Conservation (phyloP, 2,888 invertebrate species). For the Idaea dimidiata region DNA sequence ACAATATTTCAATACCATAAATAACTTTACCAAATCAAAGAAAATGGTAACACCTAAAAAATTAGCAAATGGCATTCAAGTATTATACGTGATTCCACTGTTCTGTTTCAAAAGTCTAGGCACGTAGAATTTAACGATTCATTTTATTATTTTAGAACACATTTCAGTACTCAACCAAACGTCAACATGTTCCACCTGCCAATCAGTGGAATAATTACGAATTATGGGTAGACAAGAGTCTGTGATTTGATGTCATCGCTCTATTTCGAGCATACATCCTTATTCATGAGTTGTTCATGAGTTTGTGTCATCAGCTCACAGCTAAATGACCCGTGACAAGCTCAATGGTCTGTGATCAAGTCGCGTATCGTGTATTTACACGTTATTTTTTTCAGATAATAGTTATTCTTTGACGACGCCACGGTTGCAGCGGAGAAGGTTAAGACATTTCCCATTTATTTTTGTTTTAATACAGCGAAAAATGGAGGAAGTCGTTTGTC, state of each 20-base stretch:
- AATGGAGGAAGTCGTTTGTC: not conserved
- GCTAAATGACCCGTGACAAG: conserved; percentile 25
- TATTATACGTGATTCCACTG: not conserved
- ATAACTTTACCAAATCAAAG: not conserved
- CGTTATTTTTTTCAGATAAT: not conserved
- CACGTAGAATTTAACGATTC: not conserved
- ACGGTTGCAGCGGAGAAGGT: not conserved
- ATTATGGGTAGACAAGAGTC: not conserved
- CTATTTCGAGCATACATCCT: conserved; percentile 5
- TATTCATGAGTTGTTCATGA: conserved; percentile 7
- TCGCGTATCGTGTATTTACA: conserved; percentile 5
- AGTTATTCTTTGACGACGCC: not conserved
- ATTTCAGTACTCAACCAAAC: not conserved
- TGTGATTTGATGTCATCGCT: conserved; percentile 3
- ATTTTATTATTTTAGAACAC: not conserved
- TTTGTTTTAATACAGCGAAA: not conserved
- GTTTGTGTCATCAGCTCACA: conserved; percentile 17
- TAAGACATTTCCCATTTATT: not conserved
- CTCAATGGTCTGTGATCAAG: conserved; percentile 28
- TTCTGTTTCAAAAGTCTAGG: not conserved
- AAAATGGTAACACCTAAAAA: not conserved
- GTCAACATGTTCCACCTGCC: conserved; percentile 3
- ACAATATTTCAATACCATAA: not conserved
- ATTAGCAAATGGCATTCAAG: not conserved
- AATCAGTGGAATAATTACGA: conserved; percentile 1